These are phyloP conservation scores for Zaprionus davidi DNA, from an alignment of 1,140 invertebrate genomes.

Conservation along the genomic window DNA sequence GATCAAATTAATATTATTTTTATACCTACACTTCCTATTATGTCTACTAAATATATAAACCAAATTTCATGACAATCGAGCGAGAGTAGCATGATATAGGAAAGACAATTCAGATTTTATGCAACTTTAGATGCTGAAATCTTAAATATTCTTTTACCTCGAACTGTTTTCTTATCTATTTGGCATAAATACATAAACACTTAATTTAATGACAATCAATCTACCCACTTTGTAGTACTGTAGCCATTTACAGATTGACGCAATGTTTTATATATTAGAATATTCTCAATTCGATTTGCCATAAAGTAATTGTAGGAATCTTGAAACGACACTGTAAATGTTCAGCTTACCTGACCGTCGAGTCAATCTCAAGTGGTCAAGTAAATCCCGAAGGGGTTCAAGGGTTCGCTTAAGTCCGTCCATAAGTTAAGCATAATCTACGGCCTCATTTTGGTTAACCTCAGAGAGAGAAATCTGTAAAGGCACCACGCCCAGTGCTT, in stretches of 20 bases:
- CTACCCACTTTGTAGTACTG: no score
- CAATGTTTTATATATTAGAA: no score
- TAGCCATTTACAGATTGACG: no score
- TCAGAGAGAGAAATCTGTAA: constrained; percentile 26
- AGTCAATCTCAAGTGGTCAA: constrained; percentile 1
- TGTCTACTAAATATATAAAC: no score
- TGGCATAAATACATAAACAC: neutral
- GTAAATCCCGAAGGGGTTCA: neutral
- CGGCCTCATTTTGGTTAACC: constrained; percentile 45
- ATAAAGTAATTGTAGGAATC: neutral
- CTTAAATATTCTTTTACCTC: neutral
- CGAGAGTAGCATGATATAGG: no score
- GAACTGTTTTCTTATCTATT: neutral
- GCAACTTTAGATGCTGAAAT: no score
- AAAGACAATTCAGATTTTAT: no score
- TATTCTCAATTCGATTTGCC: no score
- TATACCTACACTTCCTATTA: no score
- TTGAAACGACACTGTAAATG: neutral
- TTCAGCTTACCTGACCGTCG: neutral
- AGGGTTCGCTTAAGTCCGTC: constrained; percentile 2
- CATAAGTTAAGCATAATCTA: constrained; percentile 35
- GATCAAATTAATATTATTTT: neutral
- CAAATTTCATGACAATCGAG: no score
- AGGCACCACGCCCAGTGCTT: constrained; percentile 18
- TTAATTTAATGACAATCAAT: neutral